A percentile compares a stretch with the other conserved stretches of the same genome.
These are phyloP conservation scores for Theocolax elegans DNA, from an alignment of 1,140 invertebrate genomes.

Conservation along the genomic window DNA sequence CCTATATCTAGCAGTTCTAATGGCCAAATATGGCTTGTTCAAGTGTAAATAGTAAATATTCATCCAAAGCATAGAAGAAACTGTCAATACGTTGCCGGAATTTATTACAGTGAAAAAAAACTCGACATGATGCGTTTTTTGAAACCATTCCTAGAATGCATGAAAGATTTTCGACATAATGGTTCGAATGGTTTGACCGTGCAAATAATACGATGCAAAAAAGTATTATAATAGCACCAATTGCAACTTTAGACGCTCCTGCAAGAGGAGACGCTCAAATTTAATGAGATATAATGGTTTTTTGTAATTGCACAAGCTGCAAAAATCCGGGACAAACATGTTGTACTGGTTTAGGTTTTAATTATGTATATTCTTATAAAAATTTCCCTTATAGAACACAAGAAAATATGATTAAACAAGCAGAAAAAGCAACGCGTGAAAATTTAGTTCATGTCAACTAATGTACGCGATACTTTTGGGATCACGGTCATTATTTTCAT, in stretches of 20 bases:
- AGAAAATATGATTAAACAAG: background rate
- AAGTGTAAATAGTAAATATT: background rate
- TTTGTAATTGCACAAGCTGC: background rate
- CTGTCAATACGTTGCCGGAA: background rate
- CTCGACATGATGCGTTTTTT: background rate
- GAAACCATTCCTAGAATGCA: background rate
- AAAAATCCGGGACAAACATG: no score
- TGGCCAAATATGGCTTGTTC: no score
- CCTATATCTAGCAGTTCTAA: no score
- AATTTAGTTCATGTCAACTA: slow-evolving; percentile 1
- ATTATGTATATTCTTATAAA: background rate
- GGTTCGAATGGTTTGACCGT: background rate
- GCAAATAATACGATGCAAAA: background rate
- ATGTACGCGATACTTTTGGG: slow-evolving; percentile 3
- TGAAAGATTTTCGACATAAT: background rate
- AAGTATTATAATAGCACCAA: no score
- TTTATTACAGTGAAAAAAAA: background rate
- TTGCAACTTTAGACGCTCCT: no score
- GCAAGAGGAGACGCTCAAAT: background rate
- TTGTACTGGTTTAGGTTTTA: background rate
- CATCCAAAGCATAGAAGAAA: no score
- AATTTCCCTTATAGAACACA: background rate
- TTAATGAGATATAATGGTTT: slow-evolving; percentile 23
- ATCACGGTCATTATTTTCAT: no score
- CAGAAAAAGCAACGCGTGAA: background rate